These are phyloP conservation scores for Zaprionus capensis DNA, from an alignment of 1,140 invertebrate species.

Conservation along the genomic window DNA sequence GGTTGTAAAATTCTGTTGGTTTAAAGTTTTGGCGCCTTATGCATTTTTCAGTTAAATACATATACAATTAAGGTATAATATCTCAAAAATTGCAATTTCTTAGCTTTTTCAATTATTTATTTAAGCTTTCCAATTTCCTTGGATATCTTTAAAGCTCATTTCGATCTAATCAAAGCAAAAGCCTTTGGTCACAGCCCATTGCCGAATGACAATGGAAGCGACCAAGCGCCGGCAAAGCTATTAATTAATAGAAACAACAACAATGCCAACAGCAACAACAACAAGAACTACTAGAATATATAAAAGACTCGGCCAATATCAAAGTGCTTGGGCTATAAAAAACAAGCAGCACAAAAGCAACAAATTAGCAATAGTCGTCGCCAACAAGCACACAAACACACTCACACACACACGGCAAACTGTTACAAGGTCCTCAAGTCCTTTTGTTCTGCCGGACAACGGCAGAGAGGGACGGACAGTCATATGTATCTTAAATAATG, in stretches of 20 bases:
- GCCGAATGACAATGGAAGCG: conserved; percentile 61
- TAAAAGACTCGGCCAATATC: conserved; percentile 35
- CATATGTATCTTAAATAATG: conserved; percentile 14
- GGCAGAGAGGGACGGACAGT: conserved; percentile 17
- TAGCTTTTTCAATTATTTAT: neutral
- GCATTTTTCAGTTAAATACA: neutral
- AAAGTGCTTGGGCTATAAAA: conserved; percentile 48
- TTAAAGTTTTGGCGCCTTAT: no score
- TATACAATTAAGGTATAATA: neutral
- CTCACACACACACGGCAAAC: conserved; percentile 33
- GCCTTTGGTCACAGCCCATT: conserved; percentile 61
- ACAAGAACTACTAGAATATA: conserved; percentile 36
- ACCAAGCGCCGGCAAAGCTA: conserved; percentile 53
- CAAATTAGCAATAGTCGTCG: conserved; percentile 71
- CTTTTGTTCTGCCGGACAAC: conserved; percentile 53
- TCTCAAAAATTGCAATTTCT: neutral
- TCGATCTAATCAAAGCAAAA: conserved; percentile 61
- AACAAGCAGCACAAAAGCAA: conserved; percentile 57
- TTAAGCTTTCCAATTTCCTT: neutral
- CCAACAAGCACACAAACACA: conserved; percentile 3
- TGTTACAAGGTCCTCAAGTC: conserved; percentile 73
- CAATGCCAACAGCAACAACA: conserved; percentile 33
- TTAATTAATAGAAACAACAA: conserved; percentile 64
- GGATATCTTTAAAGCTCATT: conserved; percentile 20
- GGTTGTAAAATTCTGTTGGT: neutral